phyloP scores from a whole-genome alignment of 2,113 vertebrate species.

The Calidris pygmaea region DNA sequence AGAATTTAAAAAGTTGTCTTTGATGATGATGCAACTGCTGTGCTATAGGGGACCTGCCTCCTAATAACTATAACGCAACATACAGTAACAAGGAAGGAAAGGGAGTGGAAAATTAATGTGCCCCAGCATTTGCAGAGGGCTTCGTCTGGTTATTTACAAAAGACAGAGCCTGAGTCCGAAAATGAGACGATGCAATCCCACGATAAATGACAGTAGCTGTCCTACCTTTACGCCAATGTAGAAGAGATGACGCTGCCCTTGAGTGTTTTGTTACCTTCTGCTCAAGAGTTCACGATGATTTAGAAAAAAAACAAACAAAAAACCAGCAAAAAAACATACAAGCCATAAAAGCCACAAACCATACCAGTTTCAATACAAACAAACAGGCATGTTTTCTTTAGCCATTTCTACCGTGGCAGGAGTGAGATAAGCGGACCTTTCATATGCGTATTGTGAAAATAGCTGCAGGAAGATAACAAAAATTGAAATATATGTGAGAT shows the following conservation, averaged over 20 bases:
- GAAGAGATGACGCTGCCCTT: not conserved
- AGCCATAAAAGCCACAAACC: constrained; percentile 36
- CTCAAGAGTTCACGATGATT: constrained; percentile 8
- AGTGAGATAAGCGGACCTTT: constrained; percentile 24
- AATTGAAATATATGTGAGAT: not conserved
- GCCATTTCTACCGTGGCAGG: not conserved
- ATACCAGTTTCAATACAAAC: constrained; percentile 50
- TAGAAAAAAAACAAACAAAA: not conserved
- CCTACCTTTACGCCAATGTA: not conserved
- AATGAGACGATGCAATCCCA: not conserved
- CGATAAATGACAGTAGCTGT: not conserved
- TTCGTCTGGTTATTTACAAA: not conserved
- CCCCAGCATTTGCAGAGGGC: not conserved
- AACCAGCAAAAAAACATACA: not conserved
- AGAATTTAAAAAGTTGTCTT: not conserved
- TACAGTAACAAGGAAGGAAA: not conserved
- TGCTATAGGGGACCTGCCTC: not conserved
- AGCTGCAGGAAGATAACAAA: constrained; percentile 25
- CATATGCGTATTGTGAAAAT: constrained; percentile 13
- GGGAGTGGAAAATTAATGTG: not conserved
- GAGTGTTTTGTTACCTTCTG: constrained; percentile 17
- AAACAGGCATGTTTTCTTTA: constrained; percentile 50
- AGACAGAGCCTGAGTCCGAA: not conserved
- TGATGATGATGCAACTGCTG: not conserved
- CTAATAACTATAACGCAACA: not conserved